Base-by-base conservation (phyloP, 2,113 vertebrate genomes). In the Pituophis catenifer region DNA sequence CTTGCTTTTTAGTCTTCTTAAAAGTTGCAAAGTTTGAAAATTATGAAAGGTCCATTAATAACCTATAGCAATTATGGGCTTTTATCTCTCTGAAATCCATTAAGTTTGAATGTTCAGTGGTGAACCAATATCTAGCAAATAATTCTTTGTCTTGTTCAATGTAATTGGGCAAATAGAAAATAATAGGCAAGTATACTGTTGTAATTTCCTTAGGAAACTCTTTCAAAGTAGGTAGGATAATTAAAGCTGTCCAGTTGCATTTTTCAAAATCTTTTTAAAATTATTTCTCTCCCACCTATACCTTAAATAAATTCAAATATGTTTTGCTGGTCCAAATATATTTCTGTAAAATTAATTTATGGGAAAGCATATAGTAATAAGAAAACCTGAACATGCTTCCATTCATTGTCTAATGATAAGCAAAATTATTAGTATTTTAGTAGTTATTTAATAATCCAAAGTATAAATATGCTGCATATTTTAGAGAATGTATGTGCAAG, bases 21-120 rank as follows among this genome's bases (percentile, higher is more conserved):
- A 93, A 26, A 9, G 38, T 92, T 90, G 89, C 86, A 86, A 70
- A 93, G 75, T 94, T 97, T 92, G 89, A 85, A 90, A 96, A 97
- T 92, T 96, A 96, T 94, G 24, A 62, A 92, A 97, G 96, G 94
- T 96, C 95, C 94, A 92, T 95, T 95, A 92, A 92, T 93, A 81
- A 8, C 17, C 70, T 90, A 94, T 94, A 90, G 92, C 94, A 95
- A 3, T 50, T 90, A 92, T 93, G 93, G 92, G 94, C 94, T 95
- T 15, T 52, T 88, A 91, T 44, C 3, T 12, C 26, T 75, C 19
- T 17, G 90, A 90, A 92, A 75, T 65, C 11, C 93, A 54, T 88
- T 13, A 44, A 10, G 24, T 93, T 24, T 57, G 50, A 89, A 44
- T 52, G 19, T 90, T 65, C 44, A 11, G 7, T 23, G 15, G 19